Evolutionary conservation across 2,113 vertebrate genomes (phyloP).

Genomic region (Spea bombifrons): DNA sequence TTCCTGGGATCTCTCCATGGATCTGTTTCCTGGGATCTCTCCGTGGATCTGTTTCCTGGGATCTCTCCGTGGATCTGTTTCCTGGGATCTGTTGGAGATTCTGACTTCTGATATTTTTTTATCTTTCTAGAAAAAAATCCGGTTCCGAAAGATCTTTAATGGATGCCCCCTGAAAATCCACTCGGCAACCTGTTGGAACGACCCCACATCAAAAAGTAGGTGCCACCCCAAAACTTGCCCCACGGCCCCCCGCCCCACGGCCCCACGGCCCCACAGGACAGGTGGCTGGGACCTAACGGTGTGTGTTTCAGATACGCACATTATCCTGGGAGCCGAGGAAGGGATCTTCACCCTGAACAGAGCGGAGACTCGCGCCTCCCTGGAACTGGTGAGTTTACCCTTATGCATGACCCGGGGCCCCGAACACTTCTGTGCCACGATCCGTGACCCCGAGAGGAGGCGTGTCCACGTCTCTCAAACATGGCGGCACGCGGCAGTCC

Average conservation of each 20-base stretch:
- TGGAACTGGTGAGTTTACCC: conserved; percentile 76
- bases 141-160: conserved; percentile 81
- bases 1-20: accelerated
- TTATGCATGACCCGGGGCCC: too few species aligned
- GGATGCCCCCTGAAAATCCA: conserved; percentile 82
- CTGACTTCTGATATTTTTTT: background rate
- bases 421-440: too few species aligned
- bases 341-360: conserved; percentile 86
- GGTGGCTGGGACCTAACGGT: background rate
- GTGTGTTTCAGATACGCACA: conserved; percentile 70
- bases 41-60: too few species aligned
- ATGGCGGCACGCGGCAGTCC: too few species aligned
- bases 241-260: too few species aligned
- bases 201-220: conserved; percentile 75
- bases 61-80: too few species aligned
- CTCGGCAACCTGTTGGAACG: conserved; percentile 75
- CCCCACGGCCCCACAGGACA: too few species aligned
- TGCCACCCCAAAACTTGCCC: background rate
- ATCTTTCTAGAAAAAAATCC: conserved; percentile 56
- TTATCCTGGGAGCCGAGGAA: conserved; percentile 84
- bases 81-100: too few species aligned
- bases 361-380: conserved; percentile 72
- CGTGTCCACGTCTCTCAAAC: too few species aligned
- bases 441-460: too few species aligned
- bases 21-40: too few species aligned